These are phyloP conservation scores for Plecturocebus donacophilus DNA, from an alignment of 2,113 vertebrate genomes.

Conservation along the genomic window DNA sequence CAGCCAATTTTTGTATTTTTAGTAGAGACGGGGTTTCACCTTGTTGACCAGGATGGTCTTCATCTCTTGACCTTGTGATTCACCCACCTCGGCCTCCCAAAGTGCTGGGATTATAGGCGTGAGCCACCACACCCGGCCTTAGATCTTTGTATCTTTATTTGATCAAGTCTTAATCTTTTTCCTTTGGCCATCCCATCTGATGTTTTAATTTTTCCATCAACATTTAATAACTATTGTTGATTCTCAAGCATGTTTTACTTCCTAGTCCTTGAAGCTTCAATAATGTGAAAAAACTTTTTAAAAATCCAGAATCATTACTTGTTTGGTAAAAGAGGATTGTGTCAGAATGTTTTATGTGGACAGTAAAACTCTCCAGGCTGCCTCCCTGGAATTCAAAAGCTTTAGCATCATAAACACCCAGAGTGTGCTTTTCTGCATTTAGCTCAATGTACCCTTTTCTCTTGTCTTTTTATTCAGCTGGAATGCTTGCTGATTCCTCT, in stretches of 20 bases:
- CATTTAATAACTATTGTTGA: background rate
- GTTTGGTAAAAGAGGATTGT: background rate
- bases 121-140: background rate
- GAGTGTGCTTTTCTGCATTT: conserved; percentile 19
- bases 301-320: background rate
- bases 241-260: conserved; percentile 6
- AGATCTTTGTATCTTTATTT: background rate
- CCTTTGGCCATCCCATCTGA: background rate
- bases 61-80: too few species aligned
- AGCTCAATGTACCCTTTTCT: conserved; percentile 68
- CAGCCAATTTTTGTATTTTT: too few species aligned
- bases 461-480: conserved; percentile 77
- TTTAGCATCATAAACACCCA: conserved; percentile 51
- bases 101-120: too few species aligned
- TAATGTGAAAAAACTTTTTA: background rate
- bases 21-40: too few species aligned
- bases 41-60: too few species aligned
- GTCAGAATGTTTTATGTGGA: background rate
- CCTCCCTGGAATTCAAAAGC: background rate
- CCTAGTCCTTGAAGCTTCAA: background rate
- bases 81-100: too few species aligned
- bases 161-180: conserved; percentile 46
- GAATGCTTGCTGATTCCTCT: conserved; percentile 76
- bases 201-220: conserved; percentile 16
- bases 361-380: background rate